Evolutionary conservation across 2,113 vertebrate species (phyloP).

Genomic region (Odontesthes bonariensis): DNA sequence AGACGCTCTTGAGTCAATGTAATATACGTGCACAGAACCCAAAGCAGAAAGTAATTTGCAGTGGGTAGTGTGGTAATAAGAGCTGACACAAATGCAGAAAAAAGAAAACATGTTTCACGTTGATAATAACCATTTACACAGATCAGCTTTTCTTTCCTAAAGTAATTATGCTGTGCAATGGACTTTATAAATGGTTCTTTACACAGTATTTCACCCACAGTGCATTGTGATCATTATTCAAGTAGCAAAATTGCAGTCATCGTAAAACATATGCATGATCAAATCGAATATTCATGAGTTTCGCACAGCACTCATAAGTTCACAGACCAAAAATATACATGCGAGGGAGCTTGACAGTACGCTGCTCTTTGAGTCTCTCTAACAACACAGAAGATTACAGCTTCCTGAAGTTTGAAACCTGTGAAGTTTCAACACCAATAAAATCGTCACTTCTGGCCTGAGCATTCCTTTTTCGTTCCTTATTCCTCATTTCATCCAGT

Average conservation of each 20-base stretch:
- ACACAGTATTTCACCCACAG: constrained; percentile 31
- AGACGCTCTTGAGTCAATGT: constrained; percentile 9
- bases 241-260: constrained; percentile 16
- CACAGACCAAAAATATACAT: constrained; percentile 72
- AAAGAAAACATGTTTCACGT: constrained; percentile 43
- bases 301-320: constrained; percentile 63
- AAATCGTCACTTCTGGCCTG: constrained; percentile 16
- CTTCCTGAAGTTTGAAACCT: constrained; percentile 28
- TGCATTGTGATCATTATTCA: constrained; percentile 48
- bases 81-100: constrained; percentile 13
- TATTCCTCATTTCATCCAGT: neutral
- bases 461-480: no score
- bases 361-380: constrained; percentile 29
- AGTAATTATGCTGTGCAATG: constrained; percentile 36
- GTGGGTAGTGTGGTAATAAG: neutral
- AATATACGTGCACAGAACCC: constrained; percentile 5
- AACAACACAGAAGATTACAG: constrained; percentile 40
- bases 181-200: constrained; percentile 47
- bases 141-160: constrained; percentile 47
- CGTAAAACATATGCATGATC: constrained; percentile 56
- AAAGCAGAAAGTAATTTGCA: constrained; percentile 1
- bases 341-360: constrained; percentile 50
- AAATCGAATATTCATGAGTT: constrained; percentile 74
- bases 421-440: constrained; percentile 21
- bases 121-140: constrained; percentile 32